A percentile compares a stretch with the other conserved stretches of the same genome.
phyloP scores from a whole-genome alignment of 1,140 invertebrate species.

The Macrotrachela quadricornifera region DNA sequence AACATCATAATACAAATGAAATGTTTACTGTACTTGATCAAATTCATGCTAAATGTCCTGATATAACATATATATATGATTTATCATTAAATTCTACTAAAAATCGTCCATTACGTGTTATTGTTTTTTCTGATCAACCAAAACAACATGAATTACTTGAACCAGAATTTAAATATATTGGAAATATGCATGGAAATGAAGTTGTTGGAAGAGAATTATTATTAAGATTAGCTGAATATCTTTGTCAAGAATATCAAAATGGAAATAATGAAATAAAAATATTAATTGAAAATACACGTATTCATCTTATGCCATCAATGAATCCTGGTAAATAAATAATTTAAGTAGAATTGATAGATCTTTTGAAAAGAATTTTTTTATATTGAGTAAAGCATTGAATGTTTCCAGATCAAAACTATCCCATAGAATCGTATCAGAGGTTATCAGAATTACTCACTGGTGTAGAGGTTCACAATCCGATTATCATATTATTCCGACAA shows the following conservation, averaged over 20 bases:
- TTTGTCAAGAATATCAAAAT: too few relatives aligned
- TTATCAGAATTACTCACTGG: too few relatives aligned
- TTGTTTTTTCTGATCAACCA: conserved; percentile 54
- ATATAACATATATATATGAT: conserved; percentile 52
- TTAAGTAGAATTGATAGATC: too few relatives aligned
- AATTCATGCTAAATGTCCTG: conserved; percentile 47
- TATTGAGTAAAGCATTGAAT: too few relatives aligned
- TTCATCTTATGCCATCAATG: conserved; percentile 67
- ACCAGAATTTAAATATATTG: conserved; percentile 68
- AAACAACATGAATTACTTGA: conserved; percentile 39
- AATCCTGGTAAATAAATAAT: conserved; percentile 38
- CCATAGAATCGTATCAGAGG: too few relatives aligned
- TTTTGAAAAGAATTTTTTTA: too few relatives aligned
- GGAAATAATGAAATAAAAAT: conserved; percentile 39
- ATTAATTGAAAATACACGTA: conserved; percentile 51
- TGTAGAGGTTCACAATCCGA: too few relatives aligned
- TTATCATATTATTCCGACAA: too few relatives aligned
- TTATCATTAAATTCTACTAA: conserved; percentile 48
- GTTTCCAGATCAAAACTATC: too few relatives aligned
- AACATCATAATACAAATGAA: conserved; percentile 56
- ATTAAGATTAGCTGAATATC: conserved; percentile 39
- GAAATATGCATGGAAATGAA: conserved; percentile 78
- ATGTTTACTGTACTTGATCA: conserved; percentile 41
- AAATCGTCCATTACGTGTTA: conserved; percentile 49
- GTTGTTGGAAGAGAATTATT: conserved; percentile 59